Percentiles rank a stretch among this genome's conserved stretches.
These are phyloP conservation scores for Colinus virginianus DNA, from an alignment of 2,113 vertebrate genomes.

Conservation along the genomic window DNA sequence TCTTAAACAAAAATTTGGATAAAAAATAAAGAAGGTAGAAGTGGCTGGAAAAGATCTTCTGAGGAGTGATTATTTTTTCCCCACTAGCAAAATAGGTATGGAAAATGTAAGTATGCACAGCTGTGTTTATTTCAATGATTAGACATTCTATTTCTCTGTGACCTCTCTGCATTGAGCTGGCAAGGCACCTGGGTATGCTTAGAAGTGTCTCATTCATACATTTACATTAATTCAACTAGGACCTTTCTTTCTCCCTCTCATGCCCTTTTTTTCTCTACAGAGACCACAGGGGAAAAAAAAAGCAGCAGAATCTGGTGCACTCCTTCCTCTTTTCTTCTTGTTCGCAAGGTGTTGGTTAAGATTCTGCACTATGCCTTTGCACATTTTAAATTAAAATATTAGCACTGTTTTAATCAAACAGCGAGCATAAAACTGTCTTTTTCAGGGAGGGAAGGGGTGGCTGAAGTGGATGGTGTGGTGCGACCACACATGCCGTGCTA, in stretches of 20 bases:
- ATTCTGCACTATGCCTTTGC: background rate
- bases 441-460: background rate
- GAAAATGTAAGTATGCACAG: slow-evolving; percentile 73
- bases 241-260: slow-evolving; percentile 46
- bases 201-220: slow-evolving; percentile 65
- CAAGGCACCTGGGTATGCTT: slow-evolving; percentile 75
- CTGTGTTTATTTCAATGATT: slow-evolving; percentile 78
- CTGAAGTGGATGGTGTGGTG: background rate
- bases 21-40: slow-evolving; percentile 27
- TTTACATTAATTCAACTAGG: slow-evolving; percentile 60
- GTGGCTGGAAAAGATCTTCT: slow-evolving; percentile 53
- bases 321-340: background rate
- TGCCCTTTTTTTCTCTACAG: slow-evolving; percentile 53
- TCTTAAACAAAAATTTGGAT: background rate
- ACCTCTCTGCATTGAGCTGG: slow-evolving; percentile 70
- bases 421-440: background rate
- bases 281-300: background rate
- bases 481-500: fast-evolving
- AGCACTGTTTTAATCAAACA: background rate
- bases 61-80: slow-evolving; percentile 22
- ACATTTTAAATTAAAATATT: background rate
- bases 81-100: slow-evolving; percentile 63
- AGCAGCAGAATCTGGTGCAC: background rate
- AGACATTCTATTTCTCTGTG: slow-evolving; percentile 72
- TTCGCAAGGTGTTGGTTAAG: background rate